phyloP scores from a whole-genome alignment of 2,888 invertebrate species.

The Zygothrica quintamaculata region DNA sequence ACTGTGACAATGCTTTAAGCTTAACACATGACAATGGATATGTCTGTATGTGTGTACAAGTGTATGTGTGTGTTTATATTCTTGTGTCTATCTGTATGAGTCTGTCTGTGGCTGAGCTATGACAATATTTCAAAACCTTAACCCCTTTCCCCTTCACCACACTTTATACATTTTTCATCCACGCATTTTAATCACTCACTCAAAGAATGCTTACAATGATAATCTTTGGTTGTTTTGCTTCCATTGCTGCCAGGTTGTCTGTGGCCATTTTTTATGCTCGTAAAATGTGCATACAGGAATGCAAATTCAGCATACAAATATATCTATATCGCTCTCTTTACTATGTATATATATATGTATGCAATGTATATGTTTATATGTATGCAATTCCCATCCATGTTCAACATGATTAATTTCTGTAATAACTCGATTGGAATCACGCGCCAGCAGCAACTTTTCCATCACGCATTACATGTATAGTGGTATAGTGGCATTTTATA shows the following conservation, averaged over 20 bases:
- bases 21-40: slow-evolving; percentile 58
- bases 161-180: slow-evolving; percentile 48
- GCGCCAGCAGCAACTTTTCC: slow-evolving; percentile 81
- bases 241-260: slow-evolving; percentile 40
- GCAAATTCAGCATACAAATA: slow-evolving; percentile 39
- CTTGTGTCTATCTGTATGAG: neutral
- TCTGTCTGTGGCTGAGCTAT: slow-evolving; percentile 13
- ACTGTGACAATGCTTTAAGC: slow-evolving; percentile 62
- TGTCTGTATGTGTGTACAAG: neutral
- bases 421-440: slow-evolving; percentile 82
- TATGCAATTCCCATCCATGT: slow-evolving; percentile 78
- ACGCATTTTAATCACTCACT: slow-evolving; percentile 76
- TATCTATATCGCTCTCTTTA: no score
- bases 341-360: slow-evolving; percentile 29
- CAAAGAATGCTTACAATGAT: slow-evolving; percentile 77
- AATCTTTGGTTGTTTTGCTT: slow-evolving; percentile 64
- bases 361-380: slow-evolving; percentile 2
- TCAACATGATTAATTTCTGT: slow-evolving; percentile 81
- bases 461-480: slow-evolving; percentile 68
- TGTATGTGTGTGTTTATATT: neutral
- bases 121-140: slow-evolving; percentile 47
- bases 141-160: slow-evolving; percentile 1
- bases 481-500: slow-evolving; percentile 34
- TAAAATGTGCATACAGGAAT: slow-evolving; percentile 21
- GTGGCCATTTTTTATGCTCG: slow-evolving; percentile 56